Base-by-base conservation (phyloP, 2,888 invertebrate genomes). In the Tenthredo amoena region DNA sequence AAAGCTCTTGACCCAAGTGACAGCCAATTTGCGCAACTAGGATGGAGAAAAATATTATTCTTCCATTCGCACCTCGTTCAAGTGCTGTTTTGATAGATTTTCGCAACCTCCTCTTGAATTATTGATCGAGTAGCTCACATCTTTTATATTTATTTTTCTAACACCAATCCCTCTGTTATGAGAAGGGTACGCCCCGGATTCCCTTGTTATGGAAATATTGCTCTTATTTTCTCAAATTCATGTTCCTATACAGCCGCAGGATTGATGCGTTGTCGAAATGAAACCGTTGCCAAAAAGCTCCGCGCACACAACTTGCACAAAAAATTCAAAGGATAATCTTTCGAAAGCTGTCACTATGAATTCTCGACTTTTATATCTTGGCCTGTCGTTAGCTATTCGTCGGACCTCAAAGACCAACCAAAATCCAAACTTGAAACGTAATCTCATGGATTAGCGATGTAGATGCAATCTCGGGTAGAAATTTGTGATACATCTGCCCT, bases 401-500 rank as follows among this genome's bases (percentile, higher is more conserved):
- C 34, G 4, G 7, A 21, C 47, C 76, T 50, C 9, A 58, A 26
- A 37, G 40, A 81, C 40, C 62, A 26, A 40, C 62, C 6, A 62
- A 26, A 58, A 62, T 62, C 37, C 37, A 1, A 18, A 58, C 37
- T 87, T 68, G 72, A 84, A 62, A 86, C 88, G 91, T 91, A 92
- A 92, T 93, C 91, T 89, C 85, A 18, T 74, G 91, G 92, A 92
- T 93, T 92, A 92, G 58, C 79, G 40, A 71, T 89, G 87, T 87
- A 86, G 87, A 77, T 84, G 86, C 86, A 88, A 86, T 87, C 88
- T 88, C 84, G 87, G 86, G 34, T 74, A 84, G 87, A 88, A 90
- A 65, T 91, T 91, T 91, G 89, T 90, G 91, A 91, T 93, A 89
- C 93, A 93, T 93, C 92, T 93, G 92, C 87, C 89, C 86, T 85